These are phyloP conservation scores for Uropetala carovei DNA, from an alignment of 2,888 invertebrate genomes.

Conservation along the genomic window DNA sequence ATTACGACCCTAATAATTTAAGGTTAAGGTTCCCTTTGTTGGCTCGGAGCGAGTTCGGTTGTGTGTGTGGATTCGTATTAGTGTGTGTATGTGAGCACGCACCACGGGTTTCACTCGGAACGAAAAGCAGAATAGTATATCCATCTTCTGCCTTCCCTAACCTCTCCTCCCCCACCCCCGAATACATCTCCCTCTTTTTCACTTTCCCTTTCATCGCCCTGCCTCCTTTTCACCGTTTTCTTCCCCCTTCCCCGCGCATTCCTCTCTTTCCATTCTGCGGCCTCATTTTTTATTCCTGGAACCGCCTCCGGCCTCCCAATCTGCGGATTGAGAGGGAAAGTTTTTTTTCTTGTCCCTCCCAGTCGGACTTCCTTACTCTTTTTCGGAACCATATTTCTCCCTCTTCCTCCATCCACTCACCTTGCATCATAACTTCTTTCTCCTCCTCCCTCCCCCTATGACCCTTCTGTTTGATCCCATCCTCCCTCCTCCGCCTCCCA, in stretches of 20 bases:
- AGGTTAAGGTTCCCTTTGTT: no score
- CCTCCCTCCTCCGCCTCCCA: no score
- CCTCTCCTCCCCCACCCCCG: no score
- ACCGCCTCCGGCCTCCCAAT: constrained; percentile 32
- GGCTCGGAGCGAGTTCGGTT: no score
- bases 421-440: not conserved
- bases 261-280: not conserved
- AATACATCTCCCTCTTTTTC: not conserved
- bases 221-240: not conserved
- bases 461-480: constrained; percentile 8
- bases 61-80: no score
- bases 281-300: not conserved
- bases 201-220: not conserved
- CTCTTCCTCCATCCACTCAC: not conserved
- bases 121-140: no score
- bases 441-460: not conserved
- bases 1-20: no score
- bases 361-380: not conserved
- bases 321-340: constrained; percentile 48
- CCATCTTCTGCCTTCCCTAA: no score
- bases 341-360: not conserved
- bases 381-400: constrained; percentile 42
- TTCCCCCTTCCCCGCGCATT: not conserved
- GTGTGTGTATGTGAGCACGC: no score
- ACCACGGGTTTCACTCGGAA: no score